Evolutionary conservation across 2,113 vertebrate species (phyloP).

Genomic region (Xyliphius kryptos): DNA sequence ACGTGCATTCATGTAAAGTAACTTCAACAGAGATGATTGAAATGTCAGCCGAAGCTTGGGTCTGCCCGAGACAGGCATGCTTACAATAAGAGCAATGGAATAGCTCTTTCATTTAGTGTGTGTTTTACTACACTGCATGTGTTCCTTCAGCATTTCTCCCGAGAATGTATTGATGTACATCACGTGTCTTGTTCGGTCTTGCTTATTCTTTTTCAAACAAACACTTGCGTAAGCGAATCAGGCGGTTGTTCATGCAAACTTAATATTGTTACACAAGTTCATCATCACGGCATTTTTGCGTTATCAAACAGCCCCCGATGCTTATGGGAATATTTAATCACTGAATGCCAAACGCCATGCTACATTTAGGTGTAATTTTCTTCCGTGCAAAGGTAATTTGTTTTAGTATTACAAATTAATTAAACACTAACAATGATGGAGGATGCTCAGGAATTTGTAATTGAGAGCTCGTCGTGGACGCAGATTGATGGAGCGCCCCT

Average conservation of each 20-base stretch:
- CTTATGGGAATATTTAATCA: slow-evolving; percentile 71
- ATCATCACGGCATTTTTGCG: slow-evolving; percentile 56
- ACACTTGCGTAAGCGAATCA: slow-evolving; percentile 54
- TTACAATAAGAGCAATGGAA: too few species aligned
- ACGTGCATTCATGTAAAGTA: slow-evolving; percentile 26
- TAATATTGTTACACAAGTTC: slow-evolving; percentile 66
- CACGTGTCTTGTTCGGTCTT: slow-evolving; percentile 21
- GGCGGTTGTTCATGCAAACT: slow-evolving; percentile 65
- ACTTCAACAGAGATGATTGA: slow-evolving; percentile 27
- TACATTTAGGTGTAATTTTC: too few species aligned
- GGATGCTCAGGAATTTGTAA: too few species aligned
- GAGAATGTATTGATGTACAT: too few species aligned
- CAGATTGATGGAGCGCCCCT: slow-evolving; percentile 23
- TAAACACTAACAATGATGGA: too few species aligned
- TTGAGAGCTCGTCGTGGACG: background rate
- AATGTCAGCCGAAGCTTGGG: too few species aligned
- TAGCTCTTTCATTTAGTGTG: too few species aligned
- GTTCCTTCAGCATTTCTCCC: too few species aligned
- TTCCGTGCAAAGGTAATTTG: too few species aligned
- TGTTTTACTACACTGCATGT: too few species aligned
- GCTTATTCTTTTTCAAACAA: slow-evolving; percentile 43
- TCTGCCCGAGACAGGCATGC: too few species aligned
- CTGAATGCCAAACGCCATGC: slow-evolving; percentile 46
- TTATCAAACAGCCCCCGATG: slow-evolving; percentile 63
- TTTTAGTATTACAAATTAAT: too few species aligned